phyloP scores from a whole-genome alignment of 2,797 vertebrate genomes.

The Tenualosa ilisha region DNA sequence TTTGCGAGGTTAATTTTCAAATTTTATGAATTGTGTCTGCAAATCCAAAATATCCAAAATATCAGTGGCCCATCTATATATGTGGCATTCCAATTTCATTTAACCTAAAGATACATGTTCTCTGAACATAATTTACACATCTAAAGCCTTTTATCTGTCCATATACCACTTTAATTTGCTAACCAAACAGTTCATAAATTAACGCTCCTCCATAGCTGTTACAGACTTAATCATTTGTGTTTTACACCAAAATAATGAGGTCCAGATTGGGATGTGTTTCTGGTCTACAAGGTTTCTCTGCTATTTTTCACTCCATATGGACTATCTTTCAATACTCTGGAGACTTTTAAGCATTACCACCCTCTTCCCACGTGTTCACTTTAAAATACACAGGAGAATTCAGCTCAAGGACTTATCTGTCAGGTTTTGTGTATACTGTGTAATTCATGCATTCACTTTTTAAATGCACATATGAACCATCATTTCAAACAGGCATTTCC shows the following conservation, averaged over 20 bases:
- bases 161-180: neutral
- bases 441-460: neutral
- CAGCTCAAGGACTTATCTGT: neutral
- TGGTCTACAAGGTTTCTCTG: constrained; percentile 36
- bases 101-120: neutral
- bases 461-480: neutral
- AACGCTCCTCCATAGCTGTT: neutral
- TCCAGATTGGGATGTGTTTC: constrained; percentile 52
- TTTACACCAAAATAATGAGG: constrained; percentile 59
- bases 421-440: neutral
- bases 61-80: neutral
- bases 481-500: neutral
- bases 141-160: neutral
- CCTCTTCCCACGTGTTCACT: neutral
- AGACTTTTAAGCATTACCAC: constrained; percentile 28
- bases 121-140: neutral
- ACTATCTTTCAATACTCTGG: constrained; percentile 36
- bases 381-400: constrained; percentile 22
- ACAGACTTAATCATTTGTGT: constrained; percentile 55
- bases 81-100: neutral
- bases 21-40: neutral
- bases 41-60: neutral
- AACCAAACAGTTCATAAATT: neutral
- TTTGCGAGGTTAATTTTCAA: neutral
- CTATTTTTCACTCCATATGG: constrained; percentile 53